Evolutionary conservation across 2,113 vertebrate genomes (phyloP).

Genomic region (Apteryx owenii): DNA sequence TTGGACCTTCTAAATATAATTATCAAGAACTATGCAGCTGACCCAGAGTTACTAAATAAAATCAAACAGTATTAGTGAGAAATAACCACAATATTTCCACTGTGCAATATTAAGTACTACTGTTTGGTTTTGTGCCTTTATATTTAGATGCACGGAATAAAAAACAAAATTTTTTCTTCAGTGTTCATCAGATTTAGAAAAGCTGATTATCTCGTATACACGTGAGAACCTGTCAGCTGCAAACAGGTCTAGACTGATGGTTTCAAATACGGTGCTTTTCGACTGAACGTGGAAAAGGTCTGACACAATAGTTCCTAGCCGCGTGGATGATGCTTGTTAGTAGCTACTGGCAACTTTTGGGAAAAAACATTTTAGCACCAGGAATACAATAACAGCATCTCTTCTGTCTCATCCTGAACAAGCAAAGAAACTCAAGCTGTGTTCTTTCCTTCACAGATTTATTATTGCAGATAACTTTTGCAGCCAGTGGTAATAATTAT

Average conservation of each 20-base stretch:
- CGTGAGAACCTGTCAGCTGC: background rate
- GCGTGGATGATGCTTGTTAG: background rate
- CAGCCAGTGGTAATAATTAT: conserved; percentile 6
- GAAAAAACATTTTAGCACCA: background rate
- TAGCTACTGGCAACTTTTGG: background rate
- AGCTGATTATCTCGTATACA: background rate
- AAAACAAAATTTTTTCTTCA: background rate
- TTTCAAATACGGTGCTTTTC: background rate
- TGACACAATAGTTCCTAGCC: background rate
- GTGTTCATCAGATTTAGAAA: background rate
- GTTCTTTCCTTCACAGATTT: conserved; percentile 15
- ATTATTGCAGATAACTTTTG: conserved; percentile 42
- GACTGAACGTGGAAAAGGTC: background rate
- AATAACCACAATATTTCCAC: background rate
- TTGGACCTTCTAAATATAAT: conserved; percentile 11
- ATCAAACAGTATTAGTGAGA: background rate
- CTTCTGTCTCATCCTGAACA: background rate
- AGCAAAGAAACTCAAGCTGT: background rate
- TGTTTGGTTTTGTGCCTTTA: conserved; percentile 17
- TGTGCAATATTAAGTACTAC: background rate
- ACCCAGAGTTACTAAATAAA: background rate
- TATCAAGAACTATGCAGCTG: conserved; percentile 5
- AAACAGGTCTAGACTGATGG: background rate
- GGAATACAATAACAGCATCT: background rate
- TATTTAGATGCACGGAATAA: background rate